phyloP scores from a whole-genome alignment of 2,113 vertebrate genomes.

The Sterna hirundo region DNA sequence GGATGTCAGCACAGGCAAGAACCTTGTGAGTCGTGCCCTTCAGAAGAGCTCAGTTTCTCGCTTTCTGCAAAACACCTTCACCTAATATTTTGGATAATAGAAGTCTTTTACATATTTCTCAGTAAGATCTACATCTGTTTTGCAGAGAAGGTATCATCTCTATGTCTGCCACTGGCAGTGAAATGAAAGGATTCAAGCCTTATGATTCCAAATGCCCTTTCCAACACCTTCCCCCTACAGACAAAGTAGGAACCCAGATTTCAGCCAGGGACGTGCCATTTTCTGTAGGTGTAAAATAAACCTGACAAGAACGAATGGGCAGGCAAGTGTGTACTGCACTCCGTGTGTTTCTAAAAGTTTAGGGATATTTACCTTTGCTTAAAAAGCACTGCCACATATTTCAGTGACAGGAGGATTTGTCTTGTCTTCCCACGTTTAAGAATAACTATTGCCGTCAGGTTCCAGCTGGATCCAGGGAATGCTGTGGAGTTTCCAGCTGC shows the following conservation, averaged over 20 bases:
- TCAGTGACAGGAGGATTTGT: slow-evolving; percentile 4
- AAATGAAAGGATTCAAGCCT: background rate
- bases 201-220: background rate
- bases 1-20: background rate
- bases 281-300: background rate
- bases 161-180: background rate
- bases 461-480: background rate
- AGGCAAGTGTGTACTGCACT: background rate
- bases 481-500: background rate
- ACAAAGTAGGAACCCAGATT: background rate
- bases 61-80: background rate
- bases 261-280: background rate
- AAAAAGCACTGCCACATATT: background rate
- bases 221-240: accelerated
- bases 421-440: background rate
- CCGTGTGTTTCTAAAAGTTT: background rate
- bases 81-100: background rate
- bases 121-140: background rate
- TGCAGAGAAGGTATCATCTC: background rate
- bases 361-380: background rate
- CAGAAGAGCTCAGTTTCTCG: background rate
- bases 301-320: background rate
- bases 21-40: background rate
- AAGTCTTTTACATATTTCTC: background rate
- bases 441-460: background rate